Conservation (phyloP, 1,140 invertebrate species). For the Pissodes strobi region DNA sequence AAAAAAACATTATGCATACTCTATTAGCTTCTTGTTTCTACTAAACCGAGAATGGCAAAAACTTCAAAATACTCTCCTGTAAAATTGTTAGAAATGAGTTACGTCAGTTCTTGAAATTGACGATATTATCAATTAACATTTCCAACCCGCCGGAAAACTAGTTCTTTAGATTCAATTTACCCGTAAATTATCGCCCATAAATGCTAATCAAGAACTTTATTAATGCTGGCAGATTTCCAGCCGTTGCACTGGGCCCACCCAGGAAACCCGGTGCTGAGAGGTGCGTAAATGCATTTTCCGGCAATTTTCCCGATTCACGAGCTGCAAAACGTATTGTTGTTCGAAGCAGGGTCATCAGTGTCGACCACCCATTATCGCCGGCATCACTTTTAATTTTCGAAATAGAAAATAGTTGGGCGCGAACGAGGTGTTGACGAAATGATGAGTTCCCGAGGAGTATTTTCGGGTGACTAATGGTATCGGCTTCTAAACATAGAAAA, state of each 20-base stretch:
- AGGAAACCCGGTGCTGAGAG: conserved; percentile 43
- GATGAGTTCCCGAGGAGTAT: conserved; percentile 34
- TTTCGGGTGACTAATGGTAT: conserved; percentile 27
- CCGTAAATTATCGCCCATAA: conserved; percentile 1
- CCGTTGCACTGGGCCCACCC: conserved; percentile 41
- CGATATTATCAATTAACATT: too few species aligned
- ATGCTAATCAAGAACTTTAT: neutral
- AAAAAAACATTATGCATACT: too few species aligned
- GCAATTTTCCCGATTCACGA: conserved; percentile 46
- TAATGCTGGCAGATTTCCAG: neutral
- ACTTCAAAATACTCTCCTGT: too few species aligned
- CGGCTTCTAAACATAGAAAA: conserved; percentile 34
- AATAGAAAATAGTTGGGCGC: conserved; percentile 35
- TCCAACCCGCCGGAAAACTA: too few species aligned
- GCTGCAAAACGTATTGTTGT: conserved; percentile 43
- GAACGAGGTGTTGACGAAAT: conserved; percentile 39
- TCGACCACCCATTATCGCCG: conserved; percentile 44
- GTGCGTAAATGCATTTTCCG: conserved; percentile 42
- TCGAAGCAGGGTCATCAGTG: conserved; percentile 38
- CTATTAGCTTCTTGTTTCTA: too few species aligned
- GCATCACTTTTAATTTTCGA: conserved; percentile 31
- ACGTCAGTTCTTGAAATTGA: too few species aligned
- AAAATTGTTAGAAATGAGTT: too few species aligned
- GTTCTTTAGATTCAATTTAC: neutral
- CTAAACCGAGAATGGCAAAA: too few species aligned